Evolutionary conservation across 30 jellyfish, hydroid and myxozoan genomes (phyloP).

Genomic region (Aurelia sp.): DNA sequence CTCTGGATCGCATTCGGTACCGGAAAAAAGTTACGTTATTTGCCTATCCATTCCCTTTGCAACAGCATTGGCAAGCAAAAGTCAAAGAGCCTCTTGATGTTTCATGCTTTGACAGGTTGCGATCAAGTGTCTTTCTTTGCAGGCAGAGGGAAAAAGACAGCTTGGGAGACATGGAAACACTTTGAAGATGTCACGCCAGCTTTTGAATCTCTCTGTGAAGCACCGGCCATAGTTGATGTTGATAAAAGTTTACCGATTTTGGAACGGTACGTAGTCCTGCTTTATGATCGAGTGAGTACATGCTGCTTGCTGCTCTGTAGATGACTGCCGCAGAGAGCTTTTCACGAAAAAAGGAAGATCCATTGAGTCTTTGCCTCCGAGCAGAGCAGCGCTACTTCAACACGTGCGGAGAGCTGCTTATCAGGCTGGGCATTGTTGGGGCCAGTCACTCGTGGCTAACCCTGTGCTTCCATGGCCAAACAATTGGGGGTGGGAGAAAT

Average conservation of each 20-base stretch:
- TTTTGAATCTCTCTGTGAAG: no score
- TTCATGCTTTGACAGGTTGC: slow-evolving; percentile 58
- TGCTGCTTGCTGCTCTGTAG: background rate
- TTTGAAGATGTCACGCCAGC: no score
- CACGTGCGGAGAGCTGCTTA: no score
- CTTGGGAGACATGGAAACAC: slow-evolving; percentile 50
- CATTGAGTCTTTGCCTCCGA: no score
- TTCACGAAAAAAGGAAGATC: slow-evolving; percentile 36
- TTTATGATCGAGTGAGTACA: slow-evolving; percentile 47
- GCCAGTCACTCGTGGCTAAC: no score
- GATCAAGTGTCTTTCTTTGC: slow-evolving; percentile 33
- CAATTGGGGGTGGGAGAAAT: slow-evolving; percentile 37
- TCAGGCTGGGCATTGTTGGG: no score
- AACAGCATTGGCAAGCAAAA: no score
- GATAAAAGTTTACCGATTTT: no score
- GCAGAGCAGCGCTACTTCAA: no score
- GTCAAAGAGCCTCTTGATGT: background rate
- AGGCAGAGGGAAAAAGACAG: slow-evolving; percentile 35
- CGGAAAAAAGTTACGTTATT: slow-evolving; percentile 37
- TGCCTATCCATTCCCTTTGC: no score
- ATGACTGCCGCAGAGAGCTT: slow-evolving; percentile 41
- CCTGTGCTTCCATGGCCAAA: slow-evolving; percentile 42
- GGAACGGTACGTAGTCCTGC: slow-evolving; percentile 26
- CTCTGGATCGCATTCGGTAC: slow-evolving; percentile 58
- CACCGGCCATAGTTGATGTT: no score